These are phyloP conservation scores for Callithrix jacchus DNA, from an alignment of 2,113 vertebrate species.

Conservation along the genomic window DNA sequence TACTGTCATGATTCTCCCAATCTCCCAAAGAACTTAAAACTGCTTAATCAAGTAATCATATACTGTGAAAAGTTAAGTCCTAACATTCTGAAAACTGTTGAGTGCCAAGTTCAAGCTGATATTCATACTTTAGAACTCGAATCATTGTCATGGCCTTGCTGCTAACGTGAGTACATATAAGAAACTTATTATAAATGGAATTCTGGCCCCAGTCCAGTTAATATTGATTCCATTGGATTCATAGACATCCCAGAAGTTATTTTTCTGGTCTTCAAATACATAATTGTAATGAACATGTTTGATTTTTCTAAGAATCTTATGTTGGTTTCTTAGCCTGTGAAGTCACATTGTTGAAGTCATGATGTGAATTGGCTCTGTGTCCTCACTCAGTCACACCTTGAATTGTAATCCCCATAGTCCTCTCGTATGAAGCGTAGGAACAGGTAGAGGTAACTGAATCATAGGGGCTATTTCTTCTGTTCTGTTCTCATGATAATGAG, in stretches of 20 bases:
- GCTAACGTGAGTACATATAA: neutral
- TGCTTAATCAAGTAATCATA: neutral
- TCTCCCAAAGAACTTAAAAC: neutral
- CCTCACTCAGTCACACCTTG: too few species aligned
- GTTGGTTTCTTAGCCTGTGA: neutral
- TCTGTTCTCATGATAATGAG: too few species aligned
- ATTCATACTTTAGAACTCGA: neutral
- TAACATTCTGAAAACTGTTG: neutral
- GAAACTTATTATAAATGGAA: neutral
- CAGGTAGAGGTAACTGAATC: too few species aligned
- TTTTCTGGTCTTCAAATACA: neutral
- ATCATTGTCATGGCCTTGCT: neutral
- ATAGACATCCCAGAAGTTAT: neutral
- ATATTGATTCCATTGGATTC: neutral
- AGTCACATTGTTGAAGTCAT: neutral
- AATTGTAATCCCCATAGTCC: too few species aligned
- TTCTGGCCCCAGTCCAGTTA: neutral
- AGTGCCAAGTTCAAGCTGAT: neutral
- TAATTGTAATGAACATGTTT: neutral
- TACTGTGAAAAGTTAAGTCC: neutral
- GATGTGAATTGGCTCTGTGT: too few species aligned
- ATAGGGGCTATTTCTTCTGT: too few species aligned
- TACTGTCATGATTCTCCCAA: neutral
- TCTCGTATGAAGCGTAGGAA: too few species aligned
- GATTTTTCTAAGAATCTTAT: neutral